Conservation (phyloP, 2,797 vertebrate species). For the Arrhamphus sclerolepis region DNA sequence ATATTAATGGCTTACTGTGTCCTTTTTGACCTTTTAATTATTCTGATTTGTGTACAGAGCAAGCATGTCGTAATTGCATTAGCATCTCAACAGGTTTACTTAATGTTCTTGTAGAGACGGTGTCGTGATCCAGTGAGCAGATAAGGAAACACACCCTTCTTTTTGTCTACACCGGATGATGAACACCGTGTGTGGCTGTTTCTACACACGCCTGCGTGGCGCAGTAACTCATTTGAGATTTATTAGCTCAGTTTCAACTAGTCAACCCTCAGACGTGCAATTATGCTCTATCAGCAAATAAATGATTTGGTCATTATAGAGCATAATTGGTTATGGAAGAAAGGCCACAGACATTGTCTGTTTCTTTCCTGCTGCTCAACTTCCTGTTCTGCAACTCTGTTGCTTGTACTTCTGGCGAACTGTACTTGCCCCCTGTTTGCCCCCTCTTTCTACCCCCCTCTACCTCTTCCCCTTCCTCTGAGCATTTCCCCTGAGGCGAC, state of each 20-base stretch:
- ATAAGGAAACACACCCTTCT: conserved; percentile 33
- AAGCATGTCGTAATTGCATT: conserved; percentile 68
- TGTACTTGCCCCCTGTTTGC: conserved; percentile 58
- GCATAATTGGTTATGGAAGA: conserved; percentile 71
- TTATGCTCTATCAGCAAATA: conserved; percentile 76
- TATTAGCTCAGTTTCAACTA: conserved; percentile 65
- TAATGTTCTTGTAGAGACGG: conserved; percentile 54
- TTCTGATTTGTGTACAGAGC: conserved; percentile 72
- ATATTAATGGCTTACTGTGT: conserved; percentile 67
- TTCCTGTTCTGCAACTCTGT: conserved; percentile 29
- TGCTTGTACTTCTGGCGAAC: conserved; percentile 26
- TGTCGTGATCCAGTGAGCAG: conserved; percentile 46
- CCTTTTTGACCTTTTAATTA: conserved; percentile 79
- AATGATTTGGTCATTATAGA: conserved; percentile 70
- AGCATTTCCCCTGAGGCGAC: conserved; percentile 57
- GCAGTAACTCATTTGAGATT: conserved; percentile 64
- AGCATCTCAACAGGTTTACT: conserved; percentile 69
- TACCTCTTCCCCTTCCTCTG: conserved; percentile 43
- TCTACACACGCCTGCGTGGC: conserved; percentile 21
- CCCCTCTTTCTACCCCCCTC: conserved; percentile 45
- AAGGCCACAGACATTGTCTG: conserved; percentile 48
- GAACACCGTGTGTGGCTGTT: conserved; percentile 12
- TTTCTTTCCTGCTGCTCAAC: conserved; percentile 42
- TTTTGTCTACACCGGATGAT: conserved; percentile 38
- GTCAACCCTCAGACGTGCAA: conserved; percentile 63